Evolutionary conservation across 2,888 invertebrate genomes (phyloP).

Genomic region (Eugnorisma glareosa): DNA sequence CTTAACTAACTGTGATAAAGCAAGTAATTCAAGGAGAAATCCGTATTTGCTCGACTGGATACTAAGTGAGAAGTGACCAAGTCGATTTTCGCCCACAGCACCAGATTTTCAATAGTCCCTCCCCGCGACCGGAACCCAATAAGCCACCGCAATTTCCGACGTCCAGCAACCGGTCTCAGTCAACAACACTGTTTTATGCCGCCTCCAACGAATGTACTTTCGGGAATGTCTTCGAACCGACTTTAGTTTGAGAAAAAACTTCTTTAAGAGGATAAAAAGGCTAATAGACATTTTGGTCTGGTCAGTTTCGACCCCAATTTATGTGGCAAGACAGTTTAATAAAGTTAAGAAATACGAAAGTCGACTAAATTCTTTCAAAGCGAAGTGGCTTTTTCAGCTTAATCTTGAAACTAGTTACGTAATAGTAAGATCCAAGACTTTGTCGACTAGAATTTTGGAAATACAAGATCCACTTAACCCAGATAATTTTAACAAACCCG

Average conservation of each 20-base stretch:
- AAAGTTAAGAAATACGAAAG: constrained; percentile 54
- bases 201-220: constrained; percentile 78
- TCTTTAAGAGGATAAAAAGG: constrained; percentile 44
- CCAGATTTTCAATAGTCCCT: constrained; percentile 81
- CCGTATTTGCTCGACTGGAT: constrained; percentile 60
- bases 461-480: constrained; percentile 5
- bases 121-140: constrained; percentile 84
- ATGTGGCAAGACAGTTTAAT: constrained; percentile 43
- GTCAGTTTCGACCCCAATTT: constrained; percentile 49
- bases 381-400: constrained; percentile 24
- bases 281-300: constrained; percentile 53
- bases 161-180: constrained; percentile 77
- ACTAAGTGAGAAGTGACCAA: constrained; percentile 69
- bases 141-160: constrained; percentile 88
- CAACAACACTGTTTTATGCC: constrained; percentile 81
- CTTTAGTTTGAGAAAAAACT: constrained; percentile 59
- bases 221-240: constrained; percentile 63
- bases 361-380: constrained; percentile 37
- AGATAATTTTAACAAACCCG: background rate
- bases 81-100: constrained; percentile 75
- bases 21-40: constrained; percentile 45
- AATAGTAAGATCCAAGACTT: constrained; percentile 22
- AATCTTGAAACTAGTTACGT: constrained; percentile 42
- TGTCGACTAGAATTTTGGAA: constrained; percentile 1
- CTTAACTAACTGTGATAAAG: constrained; percentile 20